Base-by-base conservation (phyloP, 2,888 invertebrate genomes). In the Chymomyza amoena region DNA sequence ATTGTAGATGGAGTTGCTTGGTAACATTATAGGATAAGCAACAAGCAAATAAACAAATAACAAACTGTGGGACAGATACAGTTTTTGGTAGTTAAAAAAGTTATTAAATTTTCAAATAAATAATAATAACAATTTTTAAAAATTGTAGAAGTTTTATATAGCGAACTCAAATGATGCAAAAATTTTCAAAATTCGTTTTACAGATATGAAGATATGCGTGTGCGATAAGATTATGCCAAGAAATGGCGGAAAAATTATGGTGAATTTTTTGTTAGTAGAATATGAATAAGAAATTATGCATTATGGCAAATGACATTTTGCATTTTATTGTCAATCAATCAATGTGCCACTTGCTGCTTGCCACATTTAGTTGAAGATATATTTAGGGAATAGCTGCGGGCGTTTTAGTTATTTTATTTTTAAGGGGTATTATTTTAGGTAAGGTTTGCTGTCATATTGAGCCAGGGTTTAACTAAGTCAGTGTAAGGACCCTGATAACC, bases 221-320 rank as follows among this genome's bases (percentile, higher is more conserved):
- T 67, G 76, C 70, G 83, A 83, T 85, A 83, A 79, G 83, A 79
- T 80, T 80, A 80, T 83, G 81, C 75, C 76, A 79, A 78, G 77
- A 81, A 81, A 78, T 69, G 75, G 70, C 73, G 83, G 83, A 81
- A 83, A 83, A 83, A 85, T 80, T 73, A 45, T 45, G 39, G 39
- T 45, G 6, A 45, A 45, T 45, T 13, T 32, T 45, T 45, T 45
- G 39, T 45, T 13, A 15, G 13, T 45, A 45, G 39, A 45, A 45
- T 45, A 74, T 74, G 69, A 74, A 74, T 74, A 74, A 73, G 74
- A 74, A 61, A 74, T 74, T 73, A 56, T 61, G 16, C 36, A 25
- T 10, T 66, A 54, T 28, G 61, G 39, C 13, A 45, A 45, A 45
- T 45, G 39, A 45, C 39, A 45, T 45, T 45, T 45, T 13, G 39